Evolutionary conservation across 2,888 invertebrate species (phyloP).

Genomic region (Apodemia zela): DNA sequence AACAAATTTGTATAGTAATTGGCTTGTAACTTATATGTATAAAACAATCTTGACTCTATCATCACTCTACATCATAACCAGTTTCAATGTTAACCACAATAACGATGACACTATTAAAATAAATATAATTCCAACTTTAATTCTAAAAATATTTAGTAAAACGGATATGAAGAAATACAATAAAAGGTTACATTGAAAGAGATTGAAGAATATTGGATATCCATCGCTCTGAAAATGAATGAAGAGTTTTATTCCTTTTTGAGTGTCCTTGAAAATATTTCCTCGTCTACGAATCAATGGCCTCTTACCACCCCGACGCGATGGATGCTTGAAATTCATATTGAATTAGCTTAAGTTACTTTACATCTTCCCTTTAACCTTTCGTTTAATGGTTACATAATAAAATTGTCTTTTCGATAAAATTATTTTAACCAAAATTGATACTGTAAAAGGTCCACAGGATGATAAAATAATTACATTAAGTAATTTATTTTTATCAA

Average conservation of each 20-base stretch:
- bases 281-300: conserved; percentile 27
- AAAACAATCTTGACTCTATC: too few species aligned
- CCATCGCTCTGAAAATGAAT: conserved; percentile 28
- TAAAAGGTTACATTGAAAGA: conserved; percentile 28
- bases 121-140: too few species aligned
- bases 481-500: too few species aligned
- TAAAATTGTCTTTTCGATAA: neutral
- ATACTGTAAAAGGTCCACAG: too few species aligned
- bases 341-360: conserved; percentile 19
- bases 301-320: conserved; percentile 18
- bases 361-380: conserved; percentile 5
- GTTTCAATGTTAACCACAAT: too few species aligned
- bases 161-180: conserved; percentile 24
- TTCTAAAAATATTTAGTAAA: too few species aligned
- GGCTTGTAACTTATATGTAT: too few species aligned
- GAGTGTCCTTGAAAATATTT: conserved; percentile 30
- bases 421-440: too few species aligned
- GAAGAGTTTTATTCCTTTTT: conserved; percentile 33
- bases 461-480: too few species aligned
- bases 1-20: too few species aligned
- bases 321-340: conserved; percentile 12
- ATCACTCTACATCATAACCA: too few species aligned
- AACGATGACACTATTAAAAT: too few species aligned
- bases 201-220: conserved; percentile 33
- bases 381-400: neutral